A percentile compares a stretch with the other conserved stretches of the same genome.
Conservation (phyloP, 2,888 invertebrate genomes). For the Endomychus coccineus region DNA sequence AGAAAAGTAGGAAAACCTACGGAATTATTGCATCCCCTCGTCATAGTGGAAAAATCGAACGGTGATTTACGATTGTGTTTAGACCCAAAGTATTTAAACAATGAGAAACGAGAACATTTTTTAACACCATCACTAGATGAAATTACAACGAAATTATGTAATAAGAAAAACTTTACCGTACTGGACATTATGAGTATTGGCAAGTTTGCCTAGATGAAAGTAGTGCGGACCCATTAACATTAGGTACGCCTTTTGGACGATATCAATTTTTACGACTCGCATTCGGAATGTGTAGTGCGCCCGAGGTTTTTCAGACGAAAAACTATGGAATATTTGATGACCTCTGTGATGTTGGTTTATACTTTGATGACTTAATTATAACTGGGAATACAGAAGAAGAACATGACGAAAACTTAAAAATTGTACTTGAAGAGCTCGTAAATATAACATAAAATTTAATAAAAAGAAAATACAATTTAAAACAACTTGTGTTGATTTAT, state of each 20-base stretch:
- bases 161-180: constrained; percentile 15
- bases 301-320: constrained; percentile 13
- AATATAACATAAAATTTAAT: too few relatives aligned
- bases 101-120: constrained; percentile 24
- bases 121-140: constrained; percentile 28
- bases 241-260: constrained; percentile 13
- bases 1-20: constrained; percentile 11
- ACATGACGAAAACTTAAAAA: too few relatives aligned
- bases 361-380: too few relatives aligned
- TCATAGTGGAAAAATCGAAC: constrained; percentile 13
- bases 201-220: constrained; percentile 12
- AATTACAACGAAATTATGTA: constrained; percentile 16
- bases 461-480: too few relatives aligned
- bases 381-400: too few relatives aligned
- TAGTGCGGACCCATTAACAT: constrained; percentile 11
- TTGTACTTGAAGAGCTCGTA: too few relatives aligned
- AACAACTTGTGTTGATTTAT: too few relatives aligned
- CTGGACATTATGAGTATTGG: constrained; percentile 18
- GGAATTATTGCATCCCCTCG: constrained; percentile 8
- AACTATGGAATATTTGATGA: constrained; percentile 6
- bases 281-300: constrained; percentile 9
- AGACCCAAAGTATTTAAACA: constrained; percentile 18
- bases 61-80: constrained; percentile 32
- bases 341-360: too few relatives aligned
- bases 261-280: constrained; percentile 12